These are phyloP conservation scores for Sakesphorus luctuosus DNA, from an alignment of 2,113 vertebrate species.

Conservation along the genomic window DNA sequence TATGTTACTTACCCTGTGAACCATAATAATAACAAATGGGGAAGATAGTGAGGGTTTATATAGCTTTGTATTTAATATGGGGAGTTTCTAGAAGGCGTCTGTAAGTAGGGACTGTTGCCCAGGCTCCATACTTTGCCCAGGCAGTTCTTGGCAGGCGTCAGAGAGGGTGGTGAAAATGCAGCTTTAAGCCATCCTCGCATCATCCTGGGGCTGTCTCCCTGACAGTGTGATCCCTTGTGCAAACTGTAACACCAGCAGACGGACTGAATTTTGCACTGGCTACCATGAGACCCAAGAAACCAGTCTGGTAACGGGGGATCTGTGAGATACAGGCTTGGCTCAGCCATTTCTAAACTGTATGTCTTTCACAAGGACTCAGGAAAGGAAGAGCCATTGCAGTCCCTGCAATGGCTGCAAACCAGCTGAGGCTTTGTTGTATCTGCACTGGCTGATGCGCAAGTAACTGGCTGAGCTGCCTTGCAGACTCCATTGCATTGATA, in stretches of 20 bases:
- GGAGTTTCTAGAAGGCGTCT: constrained; percentile 43
- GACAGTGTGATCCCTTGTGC: not conserved
- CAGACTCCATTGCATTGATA: not conserved
- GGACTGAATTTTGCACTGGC: constrained; percentile 35
- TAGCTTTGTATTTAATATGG: constrained; percentile 28
- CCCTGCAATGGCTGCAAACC: not conserved
- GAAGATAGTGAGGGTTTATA: constrained; percentile 17
- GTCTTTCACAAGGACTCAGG: not conserved
- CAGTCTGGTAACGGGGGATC: not conserved
- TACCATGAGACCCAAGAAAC: not conserved
- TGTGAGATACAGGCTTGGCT: not conserved
- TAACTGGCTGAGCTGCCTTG: constrained; percentile 1
- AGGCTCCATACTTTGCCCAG: constrained; percentile 25
- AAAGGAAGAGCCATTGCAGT: not conserved
- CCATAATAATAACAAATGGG: not conserved
- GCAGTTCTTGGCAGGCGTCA: constrained; percentile 34
- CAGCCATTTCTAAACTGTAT: not conserved
- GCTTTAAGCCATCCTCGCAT: constrained; percentile 49
- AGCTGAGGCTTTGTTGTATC: not conserved
- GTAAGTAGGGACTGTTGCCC: constrained; percentile 34
- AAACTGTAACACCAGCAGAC: constrained; percentile 32
- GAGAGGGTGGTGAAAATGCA: constrained; percentile 44
- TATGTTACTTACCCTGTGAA: constrained; percentile 1
- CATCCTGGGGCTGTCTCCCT: constrained; percentile 10
- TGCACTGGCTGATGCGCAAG: not conserved